Conservation (phyloP, 2,113 vertebrate genomes). For the Trematocara variabile region DNA sequence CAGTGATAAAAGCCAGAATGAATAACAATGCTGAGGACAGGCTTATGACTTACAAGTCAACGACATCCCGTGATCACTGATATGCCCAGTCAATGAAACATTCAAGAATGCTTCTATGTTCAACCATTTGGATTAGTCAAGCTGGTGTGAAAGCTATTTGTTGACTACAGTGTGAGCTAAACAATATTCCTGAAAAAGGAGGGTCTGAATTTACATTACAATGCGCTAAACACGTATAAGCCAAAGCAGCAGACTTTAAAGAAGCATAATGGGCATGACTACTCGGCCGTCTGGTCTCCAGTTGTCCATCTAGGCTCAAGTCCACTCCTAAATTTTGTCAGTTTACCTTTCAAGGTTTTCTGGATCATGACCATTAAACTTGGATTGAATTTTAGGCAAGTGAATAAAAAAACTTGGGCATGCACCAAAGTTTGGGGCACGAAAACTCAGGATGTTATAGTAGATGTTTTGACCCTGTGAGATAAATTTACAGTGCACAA, state of each 20-base stretch:
- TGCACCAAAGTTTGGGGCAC: background rate
- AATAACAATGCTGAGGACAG: conserved; percentile 20
- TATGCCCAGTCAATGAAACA: conserved; percentile 16
- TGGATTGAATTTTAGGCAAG: background rate
- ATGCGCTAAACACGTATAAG: background rate
- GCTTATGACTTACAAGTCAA: conserved; percentile 26
- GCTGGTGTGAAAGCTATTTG: background rate
- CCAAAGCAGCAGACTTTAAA: background rate
- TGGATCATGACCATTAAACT: background rate
- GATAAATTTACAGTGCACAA: background rate
- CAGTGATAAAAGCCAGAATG: conserved; percentile 7
- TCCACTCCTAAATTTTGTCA: background rate
- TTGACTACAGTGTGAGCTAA: background rate
- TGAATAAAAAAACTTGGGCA: background rate
- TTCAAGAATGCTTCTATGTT: background rate
- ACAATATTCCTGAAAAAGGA: background rate
- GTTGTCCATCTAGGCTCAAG: background rate
- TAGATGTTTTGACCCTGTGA: background rate
- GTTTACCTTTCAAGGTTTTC: rapidly evolving
- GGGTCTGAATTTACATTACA: background rate
- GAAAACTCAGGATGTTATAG: background rate
- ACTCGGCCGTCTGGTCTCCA: background rate
- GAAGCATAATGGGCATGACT: background rate
- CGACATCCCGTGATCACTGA: conserved; percentile 42
- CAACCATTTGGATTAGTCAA: background rate